phyloP scores from a whole-genome alignment of 1,140 invertebrate species.

The Ips nitidus region DNA sequence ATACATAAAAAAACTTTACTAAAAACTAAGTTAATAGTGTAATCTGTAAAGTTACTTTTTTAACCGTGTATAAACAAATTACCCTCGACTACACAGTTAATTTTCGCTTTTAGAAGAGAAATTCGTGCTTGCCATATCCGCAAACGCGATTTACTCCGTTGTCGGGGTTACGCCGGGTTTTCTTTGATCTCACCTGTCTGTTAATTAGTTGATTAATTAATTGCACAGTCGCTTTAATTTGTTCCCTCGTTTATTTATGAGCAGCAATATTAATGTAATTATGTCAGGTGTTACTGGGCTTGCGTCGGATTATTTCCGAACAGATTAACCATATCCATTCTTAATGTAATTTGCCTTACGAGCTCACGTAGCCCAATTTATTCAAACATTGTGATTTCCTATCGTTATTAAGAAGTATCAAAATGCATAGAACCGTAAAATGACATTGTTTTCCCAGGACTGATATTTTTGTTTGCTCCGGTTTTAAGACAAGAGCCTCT shows the following conservation, averaged over 20 bases:
- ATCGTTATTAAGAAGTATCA: too few relatives aligned
- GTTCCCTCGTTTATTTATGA: conserved; percentile 47
- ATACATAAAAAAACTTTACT: not conserved
- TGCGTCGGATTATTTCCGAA: conserved; percentile 17
- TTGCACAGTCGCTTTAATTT: conserved; percentile 50
- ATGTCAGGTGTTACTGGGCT: conserved; percentile 43
- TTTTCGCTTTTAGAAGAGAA: conserved; percentile 15
- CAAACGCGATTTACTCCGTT: conserved; percentile 35
- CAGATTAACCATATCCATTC: not conserved
- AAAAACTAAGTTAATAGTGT: not conserved
- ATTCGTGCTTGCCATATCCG: conserved; percentile 25
- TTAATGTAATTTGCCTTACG: not conserved
- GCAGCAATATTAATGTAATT: conserved; percentile 49
- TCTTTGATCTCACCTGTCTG: conserved; percentile 48
- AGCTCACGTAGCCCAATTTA: not conserved
- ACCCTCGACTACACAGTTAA: conserved; percentile 17
- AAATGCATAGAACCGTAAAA: too few relatives aligned
- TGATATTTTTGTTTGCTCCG: not conserved
- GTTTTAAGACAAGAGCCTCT: conserved; percentile 24
- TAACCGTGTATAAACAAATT: conserved; percentile 23
- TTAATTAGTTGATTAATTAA: conserved; percentile 52
- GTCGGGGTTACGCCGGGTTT: conserved; percentile 39
- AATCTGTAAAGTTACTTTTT: conserved; percentile 17
- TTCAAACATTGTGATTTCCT: too few relatives aligned
- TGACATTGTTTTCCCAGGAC: too few relatives aligned